Evolutionary conservation across 2,888 invertebrate species (phyloP).

Genomic region (Philaethria dido): DNA sequence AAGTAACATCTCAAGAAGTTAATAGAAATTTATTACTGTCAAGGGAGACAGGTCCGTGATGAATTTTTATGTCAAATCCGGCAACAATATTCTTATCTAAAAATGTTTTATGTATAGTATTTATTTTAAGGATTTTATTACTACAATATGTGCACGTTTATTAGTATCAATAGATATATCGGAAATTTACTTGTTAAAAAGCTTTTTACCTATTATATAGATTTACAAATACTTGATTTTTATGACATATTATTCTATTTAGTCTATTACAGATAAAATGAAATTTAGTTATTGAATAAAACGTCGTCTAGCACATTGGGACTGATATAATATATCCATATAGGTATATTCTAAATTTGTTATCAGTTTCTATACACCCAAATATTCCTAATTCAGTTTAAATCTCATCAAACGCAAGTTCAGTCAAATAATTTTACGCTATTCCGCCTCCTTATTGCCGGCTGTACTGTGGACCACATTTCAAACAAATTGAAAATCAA

Average conservation of each 20-base stretch:
- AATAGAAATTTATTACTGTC: slow-evolving; percentile 78
- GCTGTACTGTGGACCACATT: slow-evolving; percentile 77
- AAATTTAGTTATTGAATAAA: neutral
- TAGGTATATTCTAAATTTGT: slow-evolving; percentile 18
- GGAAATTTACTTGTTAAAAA: slow-evolving; percentile 31
- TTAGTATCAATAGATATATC: slow-evolving; percentile 23
- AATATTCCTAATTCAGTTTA: slow-evolving; percentile 58
- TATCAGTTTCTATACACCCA: slow-evolving; percentile 32
- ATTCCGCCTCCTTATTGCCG: slow-evolving; percentile 74
- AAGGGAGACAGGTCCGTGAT: slow-evolving; percentile 58
- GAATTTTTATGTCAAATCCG: slow-evolving; percentile 54
- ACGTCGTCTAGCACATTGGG: neutral
- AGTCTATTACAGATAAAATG: neutral
- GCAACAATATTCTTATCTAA: slow-evolving; percentile 18
- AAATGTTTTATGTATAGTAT: no score
- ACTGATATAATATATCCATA: neutral
- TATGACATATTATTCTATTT: slow-evolving; percentile 22
- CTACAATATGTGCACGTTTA: slow-evolving; percentile 9
- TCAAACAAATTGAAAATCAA: slow-evolving; percentile 83
- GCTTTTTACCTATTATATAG: slow-evolving; percentile 36
- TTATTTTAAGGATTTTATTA: neutral
- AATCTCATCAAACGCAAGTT: slow-evolving; percentile 69
- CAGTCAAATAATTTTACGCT: slow-evolving; percentile 77
- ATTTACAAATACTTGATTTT: slow-evolving; percentile 40
- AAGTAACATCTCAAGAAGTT: slow-evolving; percentile 79